Evolutionary conservation across 2,797 vertebrate species (phyloP).

Genomic region (Pelochelys cantorii): DNA sequence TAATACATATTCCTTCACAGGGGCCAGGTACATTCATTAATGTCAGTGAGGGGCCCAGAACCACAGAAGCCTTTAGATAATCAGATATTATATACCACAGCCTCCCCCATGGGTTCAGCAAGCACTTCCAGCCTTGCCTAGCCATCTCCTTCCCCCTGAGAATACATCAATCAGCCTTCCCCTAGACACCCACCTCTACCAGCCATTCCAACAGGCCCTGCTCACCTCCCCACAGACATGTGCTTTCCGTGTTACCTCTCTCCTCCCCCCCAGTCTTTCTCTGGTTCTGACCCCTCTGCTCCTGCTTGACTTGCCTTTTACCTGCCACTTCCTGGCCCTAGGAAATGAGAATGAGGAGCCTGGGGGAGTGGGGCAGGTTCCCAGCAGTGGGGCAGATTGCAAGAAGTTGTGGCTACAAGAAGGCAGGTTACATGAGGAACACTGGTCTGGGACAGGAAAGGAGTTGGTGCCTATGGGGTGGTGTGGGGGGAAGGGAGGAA

Average conservation of each 20-base stretch:
- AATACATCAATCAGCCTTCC: not conserved
- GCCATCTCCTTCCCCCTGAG: not conserved
- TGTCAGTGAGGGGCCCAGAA: not conserved
- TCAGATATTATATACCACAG: not conserved
- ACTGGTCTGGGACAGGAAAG: not conserved
- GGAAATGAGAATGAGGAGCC: not conserved
- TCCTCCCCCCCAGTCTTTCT: too few relatives aligned
- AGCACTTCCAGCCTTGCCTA: not conserved
- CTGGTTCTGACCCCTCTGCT: not conserved
- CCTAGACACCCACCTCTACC: not conserved
- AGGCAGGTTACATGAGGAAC: not conserved
- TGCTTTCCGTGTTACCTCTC: not conserved
- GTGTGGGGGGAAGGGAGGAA: accelerated
- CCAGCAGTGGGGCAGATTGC: not conserved
- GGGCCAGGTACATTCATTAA: not conserved
- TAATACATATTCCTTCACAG: not conserved
- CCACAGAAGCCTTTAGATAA: not conserved
- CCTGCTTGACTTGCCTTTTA: not conserved
- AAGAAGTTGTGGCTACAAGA: not conserved
- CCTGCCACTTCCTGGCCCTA: not conserved
- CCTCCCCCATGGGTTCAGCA: not conserved
- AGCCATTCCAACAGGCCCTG: not conserved
- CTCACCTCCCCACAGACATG: not conserved
- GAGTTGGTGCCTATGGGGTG: not conserved
- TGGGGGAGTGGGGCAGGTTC: not conserved